Conservation (phyloP, 1,140 invertebrate genomes). For the Maconellicoccus hirsutus region DNA sequence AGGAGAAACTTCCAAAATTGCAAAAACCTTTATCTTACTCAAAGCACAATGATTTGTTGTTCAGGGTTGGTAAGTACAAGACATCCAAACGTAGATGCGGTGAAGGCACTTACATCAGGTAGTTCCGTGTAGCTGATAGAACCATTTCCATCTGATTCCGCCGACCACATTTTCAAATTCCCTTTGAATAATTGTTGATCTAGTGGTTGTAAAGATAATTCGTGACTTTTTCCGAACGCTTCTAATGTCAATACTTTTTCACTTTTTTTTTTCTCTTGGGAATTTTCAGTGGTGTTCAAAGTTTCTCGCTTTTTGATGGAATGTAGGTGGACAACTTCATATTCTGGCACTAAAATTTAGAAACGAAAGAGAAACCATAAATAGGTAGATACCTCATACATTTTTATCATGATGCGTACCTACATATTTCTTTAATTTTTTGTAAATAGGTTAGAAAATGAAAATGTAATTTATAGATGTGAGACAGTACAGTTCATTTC, state of each 20-base stretch:
- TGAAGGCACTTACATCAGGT: constrained; percentile 30
- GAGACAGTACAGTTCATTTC: too few species aligned
- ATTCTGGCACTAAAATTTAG: constrained; percentile 43
- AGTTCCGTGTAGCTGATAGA: constrained; percentile 28
- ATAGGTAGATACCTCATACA: background rate
- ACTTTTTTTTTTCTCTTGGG: constrained; percentile 32
- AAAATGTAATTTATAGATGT: too few species aligned
- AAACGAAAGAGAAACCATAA: background rate
- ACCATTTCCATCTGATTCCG: constrained; percentile 28
- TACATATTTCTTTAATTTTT: too few species aligned
- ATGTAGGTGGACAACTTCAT: constrained; percentile 47
- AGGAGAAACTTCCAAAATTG: too few species aligned
- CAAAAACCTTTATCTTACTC: too few species aligned
- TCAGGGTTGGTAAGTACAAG: constrained; percentile 38
- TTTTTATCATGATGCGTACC: too few species aligned
- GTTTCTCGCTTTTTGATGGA: constrained; percentile 30
- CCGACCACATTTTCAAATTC: constrained; percentile 46
- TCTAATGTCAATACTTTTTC: constrained; percentile 55
- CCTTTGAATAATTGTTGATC: constrained; percentile 52
- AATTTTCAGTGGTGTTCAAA: constrained; percentile 25
- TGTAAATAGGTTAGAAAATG: background rate
- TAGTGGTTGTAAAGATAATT: constrained; percentile 58
- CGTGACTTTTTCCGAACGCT: constrained; percentile 59
- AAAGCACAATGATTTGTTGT: constrained; percentile 39
- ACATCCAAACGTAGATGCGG: background rate